Evolutionary conservation across 2,888 invertebrate species (phyloP).

Genomic region (Bimastos eiseni): DNA sequence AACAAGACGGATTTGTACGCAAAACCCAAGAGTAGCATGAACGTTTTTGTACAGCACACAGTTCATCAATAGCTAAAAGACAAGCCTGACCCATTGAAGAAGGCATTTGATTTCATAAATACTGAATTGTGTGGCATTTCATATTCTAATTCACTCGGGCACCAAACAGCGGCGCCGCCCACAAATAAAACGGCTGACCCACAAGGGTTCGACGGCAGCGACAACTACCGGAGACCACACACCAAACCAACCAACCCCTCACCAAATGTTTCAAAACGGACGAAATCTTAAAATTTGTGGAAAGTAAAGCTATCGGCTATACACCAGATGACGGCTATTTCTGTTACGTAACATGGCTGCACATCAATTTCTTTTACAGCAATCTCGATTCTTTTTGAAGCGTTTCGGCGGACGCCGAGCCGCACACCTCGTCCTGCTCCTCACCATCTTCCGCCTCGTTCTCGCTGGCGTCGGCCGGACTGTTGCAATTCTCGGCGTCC

Average conservation of each 20-base stretch:
- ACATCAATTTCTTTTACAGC: not conserved
- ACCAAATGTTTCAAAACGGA: not conserved
- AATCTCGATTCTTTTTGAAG: not conserved
- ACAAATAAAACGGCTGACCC: not conserved
- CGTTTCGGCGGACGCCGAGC: not conserved
- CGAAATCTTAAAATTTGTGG: slow-evolving; percentile 1
- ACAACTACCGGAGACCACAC: not conserved
- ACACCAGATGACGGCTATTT: not conserved
- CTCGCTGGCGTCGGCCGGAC: not conserved
- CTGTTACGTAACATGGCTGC: not conserved
- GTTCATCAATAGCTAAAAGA: not conserved
- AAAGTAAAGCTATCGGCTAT: slow-evolving; percentile 13
- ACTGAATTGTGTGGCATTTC: not conserved
- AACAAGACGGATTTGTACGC: not conserved
- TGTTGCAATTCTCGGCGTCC: not conserved
- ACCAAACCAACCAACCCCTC: not conserved
- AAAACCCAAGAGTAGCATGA: not conserved
- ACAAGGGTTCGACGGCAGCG: not conserved
- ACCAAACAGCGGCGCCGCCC: not conserved
- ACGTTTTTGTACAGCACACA: slow-evolving; percentile 7
- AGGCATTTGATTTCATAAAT: not conserved
- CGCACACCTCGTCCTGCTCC: not conserved
- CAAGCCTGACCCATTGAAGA: not conserved
- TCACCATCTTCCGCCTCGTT: not conserved
- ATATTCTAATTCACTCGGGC: not conserved